Base-by-base conservation (phyloP, 2,113 vertebrate species). In the Salminus brasiliensis region DNA sequence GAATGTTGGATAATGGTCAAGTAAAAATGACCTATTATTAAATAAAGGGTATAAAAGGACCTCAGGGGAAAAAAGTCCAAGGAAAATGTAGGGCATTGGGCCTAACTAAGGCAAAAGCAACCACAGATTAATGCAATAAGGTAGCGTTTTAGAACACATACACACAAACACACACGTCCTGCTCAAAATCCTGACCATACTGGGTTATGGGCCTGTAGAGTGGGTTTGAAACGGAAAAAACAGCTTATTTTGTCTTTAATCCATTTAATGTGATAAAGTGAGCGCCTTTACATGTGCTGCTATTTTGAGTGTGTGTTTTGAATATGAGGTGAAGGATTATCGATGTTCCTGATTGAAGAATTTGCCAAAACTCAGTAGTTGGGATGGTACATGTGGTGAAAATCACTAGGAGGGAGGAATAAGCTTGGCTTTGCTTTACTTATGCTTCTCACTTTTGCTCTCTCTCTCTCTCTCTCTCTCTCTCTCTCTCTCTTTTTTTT, bases 251-350 rank as follows among this genome's bases (percentile, higher is more conserved):
- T 11, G 15, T 30, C 29, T 60, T 30, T 60, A 60, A 60, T 60
- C 57, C 57, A 27, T 13, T 27, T 60, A 60, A 60, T 60, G 57
- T 60, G 57, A 29, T 63, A 32, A 63, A 21, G 30, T 7, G 30
- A n/a, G 30, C 21, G 29, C 27, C 15, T 16, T 15, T 18, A 11
- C 52, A 10, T 55, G 29, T 43, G 13, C 63, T 45, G 63, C 41
- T 57, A 34, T 59, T 57, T 78, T 27, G n/a, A 55, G 49, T 30
- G 15, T 43, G 32, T 12, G 41, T 78, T 45, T 27, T 69, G 34
- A 43, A 23, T 30, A 47, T 68, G 65, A 68, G 29, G 7, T 76
- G 65, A 78, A 32, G 68, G 68, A 78, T 68, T 78, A 27, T 29
- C 30, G 67, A 9, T 29, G 23, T n/a, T 45, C n/a, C 3, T 69